phyloP scores from a whole-genome alignment of 2,888 invertebrate genomes.

The Dryococelus australis region DNA sequence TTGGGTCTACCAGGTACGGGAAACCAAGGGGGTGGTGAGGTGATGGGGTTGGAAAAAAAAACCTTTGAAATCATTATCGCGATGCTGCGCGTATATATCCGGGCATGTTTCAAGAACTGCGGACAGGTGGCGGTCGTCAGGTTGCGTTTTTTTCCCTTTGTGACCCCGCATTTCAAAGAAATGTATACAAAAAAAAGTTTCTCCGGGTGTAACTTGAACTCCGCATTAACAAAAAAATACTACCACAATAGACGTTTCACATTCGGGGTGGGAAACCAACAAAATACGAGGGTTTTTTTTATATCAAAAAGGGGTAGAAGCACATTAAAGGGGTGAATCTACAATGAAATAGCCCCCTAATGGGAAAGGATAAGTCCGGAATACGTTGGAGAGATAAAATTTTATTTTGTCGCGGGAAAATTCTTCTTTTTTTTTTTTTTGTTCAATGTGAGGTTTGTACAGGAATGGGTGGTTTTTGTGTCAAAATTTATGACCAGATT shows the following conservation, averaged over 20 bases:
- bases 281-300: background rate
- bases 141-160: background rate
- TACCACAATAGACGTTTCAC: background rate
- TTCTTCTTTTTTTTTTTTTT: no score
- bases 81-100: conserved; percentile 16
- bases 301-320: background rate
- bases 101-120: background rate
- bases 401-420: background rate
- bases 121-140: conserved; percentile 1
- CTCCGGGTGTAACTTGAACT: background rate
- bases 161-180: background rate
- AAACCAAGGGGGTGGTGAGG: background rate
- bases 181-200: background rate
- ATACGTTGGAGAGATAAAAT: conserved; percentile 10
- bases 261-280: conserved; percentile 2
- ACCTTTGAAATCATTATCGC: background rate
- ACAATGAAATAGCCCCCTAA: conserved; percentile 16
- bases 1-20: background rate
- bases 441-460: conserved; percentile 6
- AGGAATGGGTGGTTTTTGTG: background rate
- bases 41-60: background rate
- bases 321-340: conserved; percentile 9
- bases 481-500: background rate
- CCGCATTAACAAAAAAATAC: background rate
- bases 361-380: conserved; percentile 1